These are phyloP conservation scores for Augiades crinisus DNA, from an alignment of 2,888 invertebrate species.

Conservation along the genomic window DNA sequence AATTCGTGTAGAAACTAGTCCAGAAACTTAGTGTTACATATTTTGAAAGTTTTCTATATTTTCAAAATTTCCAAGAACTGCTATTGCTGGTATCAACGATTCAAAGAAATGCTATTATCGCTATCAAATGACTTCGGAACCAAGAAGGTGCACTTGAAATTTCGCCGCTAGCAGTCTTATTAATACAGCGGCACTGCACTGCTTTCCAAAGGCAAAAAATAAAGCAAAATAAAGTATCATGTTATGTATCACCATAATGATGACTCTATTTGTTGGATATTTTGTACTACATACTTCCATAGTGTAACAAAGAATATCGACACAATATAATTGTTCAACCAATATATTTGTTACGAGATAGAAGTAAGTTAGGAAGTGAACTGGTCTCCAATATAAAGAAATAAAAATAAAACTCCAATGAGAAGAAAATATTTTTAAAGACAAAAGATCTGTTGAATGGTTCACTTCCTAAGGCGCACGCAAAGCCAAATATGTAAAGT, in stretches of 20 bases:
- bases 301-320: not conserved
- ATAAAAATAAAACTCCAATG: not conserved
- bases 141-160: too few relatives aligned
- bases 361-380: conserved; percentile 6
- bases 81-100: too few relatives aligned
- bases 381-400: not conserved
- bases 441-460: not conserved
- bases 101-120: too few relatives aligned
- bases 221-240: conserved; percentile 11
- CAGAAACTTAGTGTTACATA: too few relatives aligned
- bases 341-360: not conserved
- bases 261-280: conserved; percentile 13
- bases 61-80: too few relatives aligned
- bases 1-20: too few relatives aligned
- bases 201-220: too few relatives aligned
- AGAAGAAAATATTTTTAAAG: not conserved
- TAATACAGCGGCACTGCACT: too few relatives aligned
- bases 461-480: conserved; percentile 54
- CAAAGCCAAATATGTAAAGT: conserved; percentile 48
- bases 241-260: conserved; percentile 2
- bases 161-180: too few relatives aligned
- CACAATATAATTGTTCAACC: not conserved
- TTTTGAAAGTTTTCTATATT: too few relatives aligned
- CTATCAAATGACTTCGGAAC: too few relatives aligned
- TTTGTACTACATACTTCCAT: conserved; percentile 6